Evolutionary conservation across 2,113 vertebrate genomes (phyloP).

Genomic region (Speoplatyrhinus poulsoni): DNA sequence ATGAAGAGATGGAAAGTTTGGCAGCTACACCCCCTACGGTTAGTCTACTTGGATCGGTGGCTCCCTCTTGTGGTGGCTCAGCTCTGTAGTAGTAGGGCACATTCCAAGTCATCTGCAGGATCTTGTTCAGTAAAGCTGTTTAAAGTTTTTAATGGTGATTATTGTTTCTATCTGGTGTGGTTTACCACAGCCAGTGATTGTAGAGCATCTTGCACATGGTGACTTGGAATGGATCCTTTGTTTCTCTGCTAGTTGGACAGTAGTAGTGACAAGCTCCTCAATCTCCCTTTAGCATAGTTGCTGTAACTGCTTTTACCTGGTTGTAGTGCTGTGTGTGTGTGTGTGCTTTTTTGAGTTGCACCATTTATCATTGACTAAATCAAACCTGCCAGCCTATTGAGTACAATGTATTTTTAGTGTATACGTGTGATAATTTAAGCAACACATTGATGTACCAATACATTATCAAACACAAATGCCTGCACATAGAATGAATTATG

Average conservation of each 20-base stretch:
- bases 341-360: too few relatives aligned
- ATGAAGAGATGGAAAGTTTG: constrained; percentile 99
- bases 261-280: background rate
- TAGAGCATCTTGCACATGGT: constrained; percentile 1
- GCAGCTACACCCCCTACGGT: constrained; percentile 94
- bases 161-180: background rate
- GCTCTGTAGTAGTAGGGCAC: constrained; percentile 11
- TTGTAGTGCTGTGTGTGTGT: constrained; percentile 3
- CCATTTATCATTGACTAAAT: too few relatives aligned
- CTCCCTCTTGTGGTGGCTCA: background rate
- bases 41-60: constrained; percentile 76
- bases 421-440: background rate
- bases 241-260: background rate
- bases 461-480: background rate
- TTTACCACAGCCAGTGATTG: background rate
- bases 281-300: background rate
- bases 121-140: background rate
- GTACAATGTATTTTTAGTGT: background rate
- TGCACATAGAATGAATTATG: background rate
- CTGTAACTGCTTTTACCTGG: constrained; percentile 7
- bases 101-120: constrained; percentile 37
- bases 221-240: constrained; percentile 34
- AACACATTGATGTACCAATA: background rate
- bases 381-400: background rate
- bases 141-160: background rate